Percentiles rank a stretch among this genome's conserved stretches.
These are phyloP conservation scores for Ataeniobius toweri DNA, from an alignment of 2,797 vertebrate species.

Conservation along the genomic window DNA sequence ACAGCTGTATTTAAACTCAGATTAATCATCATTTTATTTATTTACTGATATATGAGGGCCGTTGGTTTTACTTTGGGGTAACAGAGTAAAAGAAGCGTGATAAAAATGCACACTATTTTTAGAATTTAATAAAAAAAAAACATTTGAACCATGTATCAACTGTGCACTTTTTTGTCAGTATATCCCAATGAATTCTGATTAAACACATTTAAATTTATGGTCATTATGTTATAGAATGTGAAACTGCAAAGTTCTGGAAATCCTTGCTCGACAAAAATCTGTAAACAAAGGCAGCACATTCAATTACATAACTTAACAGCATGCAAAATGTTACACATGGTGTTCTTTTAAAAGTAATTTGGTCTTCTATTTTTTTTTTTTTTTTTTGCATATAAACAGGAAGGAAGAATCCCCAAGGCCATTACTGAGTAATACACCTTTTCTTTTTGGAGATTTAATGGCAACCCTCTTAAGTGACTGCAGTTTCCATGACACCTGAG, in stretches of 20 bases:
- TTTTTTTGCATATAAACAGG: background rate
- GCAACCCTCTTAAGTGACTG: constrained; percentile 8
- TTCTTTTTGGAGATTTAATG: background rate
- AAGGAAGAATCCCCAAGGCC: background rate
- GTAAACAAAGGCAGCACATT: background rate
- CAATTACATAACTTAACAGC: background rate
- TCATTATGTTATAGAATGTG: background rate
- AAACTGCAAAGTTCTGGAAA: background rate
- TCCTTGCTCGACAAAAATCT: background rate
- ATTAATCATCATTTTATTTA: background rate
- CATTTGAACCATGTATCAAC: background rate
- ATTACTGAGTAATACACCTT: background rate
- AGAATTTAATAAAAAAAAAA: background rate
- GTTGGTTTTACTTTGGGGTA: background rate
- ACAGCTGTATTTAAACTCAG: background rate
- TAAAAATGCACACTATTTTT: background rate
- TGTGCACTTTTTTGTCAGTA: background rate
- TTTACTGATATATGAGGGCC: background rate
- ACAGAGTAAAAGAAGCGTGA: background rate
- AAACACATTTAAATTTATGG: background rate
- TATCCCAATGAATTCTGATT: background rate
- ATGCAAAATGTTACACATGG: background rate
- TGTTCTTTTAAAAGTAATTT: background rate
- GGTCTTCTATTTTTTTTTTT: background rate
- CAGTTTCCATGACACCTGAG: constrained; percentile 48